Percentiles rank a stretch among this genome's conserved stretches.
These are phyloP conservation scores for Phymatocera aterrima DNA, from an alignment of 2,888 invertebrate genomes.

Conservation along the genomic window DNA sequence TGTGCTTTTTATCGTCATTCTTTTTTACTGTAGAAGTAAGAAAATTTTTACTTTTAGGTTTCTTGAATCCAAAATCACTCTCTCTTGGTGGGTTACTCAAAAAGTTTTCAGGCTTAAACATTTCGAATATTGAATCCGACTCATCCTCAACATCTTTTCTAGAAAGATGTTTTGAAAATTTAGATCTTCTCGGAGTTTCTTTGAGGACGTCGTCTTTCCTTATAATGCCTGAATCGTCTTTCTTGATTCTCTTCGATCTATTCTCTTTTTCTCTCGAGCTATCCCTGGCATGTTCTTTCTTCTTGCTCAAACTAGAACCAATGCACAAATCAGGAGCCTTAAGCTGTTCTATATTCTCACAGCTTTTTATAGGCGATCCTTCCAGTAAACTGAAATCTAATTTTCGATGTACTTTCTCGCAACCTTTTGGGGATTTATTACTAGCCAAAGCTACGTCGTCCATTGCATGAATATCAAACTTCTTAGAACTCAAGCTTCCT, in stretches of 20 bases:
- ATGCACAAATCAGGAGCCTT: constrained; percentile 68
- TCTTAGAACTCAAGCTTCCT: constrained; percentile 52
- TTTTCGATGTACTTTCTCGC: constrained; percentile 67
- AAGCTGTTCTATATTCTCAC: constrained; percentile 67
- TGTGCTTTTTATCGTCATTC: constrained; percentile 64
- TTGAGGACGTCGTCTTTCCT: constrained; percentile 58
- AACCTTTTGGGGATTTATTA: constrained; percentile 61
- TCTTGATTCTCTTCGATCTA: constrained; percentile 67
- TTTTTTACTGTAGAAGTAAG: constrained; percentile 64
- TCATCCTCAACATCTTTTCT: constrained; percentile 59
- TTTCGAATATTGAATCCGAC: constrained; percentile 57
- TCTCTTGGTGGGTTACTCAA: constrained; percentile 57
- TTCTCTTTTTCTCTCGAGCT: constrained; percentile 70
- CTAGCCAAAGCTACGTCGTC: constrained; percentile 55
- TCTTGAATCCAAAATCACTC: constrained; percentile 60
- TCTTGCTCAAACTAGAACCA: constrained; percentile 63
- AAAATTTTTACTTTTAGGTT: constrained; percentile 63
- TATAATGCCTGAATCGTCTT: constrained; percentile 61
- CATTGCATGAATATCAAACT: constrained; percentile 56
- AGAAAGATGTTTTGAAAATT: constrained; percentile 64
- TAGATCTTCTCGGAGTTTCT: constrained; percentile 59
- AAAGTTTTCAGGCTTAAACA: constrained; percentile 62
- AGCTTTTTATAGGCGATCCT: constrained; percentile 64
- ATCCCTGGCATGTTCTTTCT: constrained; percentile 67
- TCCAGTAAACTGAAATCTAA: constrained; percentile 68